Base-by-base conservation (phyloP, 2,888 invertebrate genomes). In the Cheilosia impressa region DNA sequence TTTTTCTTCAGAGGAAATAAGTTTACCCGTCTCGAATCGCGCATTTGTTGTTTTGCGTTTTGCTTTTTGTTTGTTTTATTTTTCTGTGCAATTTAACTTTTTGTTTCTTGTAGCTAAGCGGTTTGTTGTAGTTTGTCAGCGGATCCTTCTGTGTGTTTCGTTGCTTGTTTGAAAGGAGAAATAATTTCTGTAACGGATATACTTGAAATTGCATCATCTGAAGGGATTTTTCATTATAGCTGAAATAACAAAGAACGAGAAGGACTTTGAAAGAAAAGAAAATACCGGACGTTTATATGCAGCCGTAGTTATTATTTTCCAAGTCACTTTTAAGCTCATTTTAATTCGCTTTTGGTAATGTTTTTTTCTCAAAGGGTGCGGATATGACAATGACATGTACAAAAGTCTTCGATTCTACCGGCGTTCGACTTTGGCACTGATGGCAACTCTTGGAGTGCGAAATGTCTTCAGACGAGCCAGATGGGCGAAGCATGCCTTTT, bases 101-200 rank as follows among this genome's bases (percentile, higher is more conserved):
- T 63, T 76, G 19, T 57, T 69, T 81, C 66, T 62, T 75, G 15
- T 52, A 76, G 81, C 43, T 81, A 65, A 81, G 34, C 81, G 55
- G 41, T 69, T 43, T 81, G 69, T 69, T 76, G 52, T 76, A 76
- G 76, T 81, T 69, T 81, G 75, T 65, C 80, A 55, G 43, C 68
- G 34, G 68, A 27, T 69, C 24, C 58, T 55, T n/a, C 38, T 57
- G 24, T 31, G 24, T 7, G 9, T 31, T 31, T 9, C 31, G 31
- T 9, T 31, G 38, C 41, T 72, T 72, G 72, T 73, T 80, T 80
- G 55, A n/a, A 47, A 47, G 60, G 53, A 55, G 62, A 73, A 27
- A 50, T 62, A 75, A 68, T 75, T 81, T 17, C 17, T 55, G 43
- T 55, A 52, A 75, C 41, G 38, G 43, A n/a, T 75, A 45, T 13